A percentile compares a stretch with the other conserved stretches of the same genome.
Conservation (phyloP, 1,140 invertebrate species). For the Pseudoatta argentina region DNA sequence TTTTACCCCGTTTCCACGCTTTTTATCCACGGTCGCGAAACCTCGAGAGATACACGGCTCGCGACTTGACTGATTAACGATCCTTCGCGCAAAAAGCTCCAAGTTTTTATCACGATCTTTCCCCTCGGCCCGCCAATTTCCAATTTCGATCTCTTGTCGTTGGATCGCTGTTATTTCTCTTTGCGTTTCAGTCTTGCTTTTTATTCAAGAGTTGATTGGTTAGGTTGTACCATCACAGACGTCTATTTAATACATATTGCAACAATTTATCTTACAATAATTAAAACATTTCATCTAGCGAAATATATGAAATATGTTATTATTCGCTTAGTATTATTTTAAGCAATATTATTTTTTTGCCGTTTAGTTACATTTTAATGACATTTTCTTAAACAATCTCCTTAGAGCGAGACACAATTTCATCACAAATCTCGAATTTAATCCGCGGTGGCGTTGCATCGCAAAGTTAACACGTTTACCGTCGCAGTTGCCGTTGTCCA, state of each 20-base stretch:
- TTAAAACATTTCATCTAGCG: neutral
- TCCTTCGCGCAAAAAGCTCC: neutral
- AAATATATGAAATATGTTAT: neutral
- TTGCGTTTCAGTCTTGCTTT: slow-evolving; percentile 14
- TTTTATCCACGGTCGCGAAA: slow-evolving; percentile 49
- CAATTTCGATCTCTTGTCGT: slow-evolving; percentile 61
- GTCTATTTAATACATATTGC: neutral
- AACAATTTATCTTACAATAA: neutral
- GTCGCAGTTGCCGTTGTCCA: slow-evolving; percentile 72
- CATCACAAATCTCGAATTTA: slow-evolving; percentile 47
- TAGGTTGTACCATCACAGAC: neutral
- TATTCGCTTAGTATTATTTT: neutral
- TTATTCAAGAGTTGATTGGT: slow-evolving; percentile 22
- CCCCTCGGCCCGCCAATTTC: slow-evolving; percentile 56
- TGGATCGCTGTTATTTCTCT: slow-evolving; percentile 58
- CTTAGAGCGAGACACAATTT: slow-evolving; percentile 17
- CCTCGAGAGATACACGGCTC: slow-evolving; percentile 43
- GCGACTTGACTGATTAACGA: slow-evolving; percentile 61
- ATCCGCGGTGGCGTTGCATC: slow-evolving; percentile 59
- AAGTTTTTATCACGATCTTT: slow-evolving; percentile 31
- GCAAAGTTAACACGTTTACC: slow-evolving; percentile 70
- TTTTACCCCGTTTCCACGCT: slow-evolving; percentile 53
- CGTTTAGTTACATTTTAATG: neutral
- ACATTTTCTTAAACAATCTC: neutral
- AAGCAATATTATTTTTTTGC: neutral